Conservation (phyloP, 2,797 vertebrate genomes). For the Gephyroberyx darwinii region DNA sequence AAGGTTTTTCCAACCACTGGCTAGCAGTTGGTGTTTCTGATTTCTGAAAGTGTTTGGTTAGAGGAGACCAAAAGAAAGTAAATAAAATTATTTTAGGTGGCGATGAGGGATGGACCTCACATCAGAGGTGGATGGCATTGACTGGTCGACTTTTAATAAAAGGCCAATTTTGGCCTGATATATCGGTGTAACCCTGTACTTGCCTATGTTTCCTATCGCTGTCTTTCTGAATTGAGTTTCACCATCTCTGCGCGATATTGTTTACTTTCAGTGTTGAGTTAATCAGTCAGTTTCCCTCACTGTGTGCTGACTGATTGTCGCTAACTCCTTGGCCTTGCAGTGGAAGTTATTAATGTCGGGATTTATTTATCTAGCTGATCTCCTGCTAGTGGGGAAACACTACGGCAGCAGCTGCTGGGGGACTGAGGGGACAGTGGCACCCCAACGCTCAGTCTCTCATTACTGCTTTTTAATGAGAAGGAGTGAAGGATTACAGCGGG, state of each 20-base stretch:
- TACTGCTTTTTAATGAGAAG: slow-evolving; percentile 77
- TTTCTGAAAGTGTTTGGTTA: too few relatives aligned
- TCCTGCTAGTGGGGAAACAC: slow-evolving; percentile 40
- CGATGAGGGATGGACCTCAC: too few relatives aligned
- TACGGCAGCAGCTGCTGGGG: slow-evolving; percentile 69
- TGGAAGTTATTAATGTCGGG: slow-evolving; percentile 65
- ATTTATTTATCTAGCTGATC: slow-evolving; percentile 76
- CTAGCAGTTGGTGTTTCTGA: too few relatives aligned
- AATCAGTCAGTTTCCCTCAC: slow-evolving; percentile 38
- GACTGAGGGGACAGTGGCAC: slow-evolving; percentile 48
- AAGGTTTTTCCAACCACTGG: too few relatives aligned
- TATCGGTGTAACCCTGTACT: too few relatives aligned
- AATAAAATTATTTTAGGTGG: too few relatives aligned
- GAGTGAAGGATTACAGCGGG: slow-evolving; percentile 70
- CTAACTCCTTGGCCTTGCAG: slow-evolving; percentile 29
- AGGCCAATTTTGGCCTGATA: too few relatives aligned
- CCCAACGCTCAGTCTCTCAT: slow-evolving; percentile 70
- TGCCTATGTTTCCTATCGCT: background rate
- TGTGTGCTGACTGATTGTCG: slow-evolving; percentile 26
- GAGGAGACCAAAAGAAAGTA: too few relatives aligned
- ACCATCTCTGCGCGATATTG: slow-evolving; percentile 30
- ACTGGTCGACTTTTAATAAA: too few relatives aligned
- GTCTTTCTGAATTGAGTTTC: background rate
- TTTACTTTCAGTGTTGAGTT: slow-evolving; percentile 32
- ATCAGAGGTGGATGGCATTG: too few relatives aligned